Conservation (phyloP, 2,797 vertebrate genomes). For the Leucoraja ocellata region DNA sequence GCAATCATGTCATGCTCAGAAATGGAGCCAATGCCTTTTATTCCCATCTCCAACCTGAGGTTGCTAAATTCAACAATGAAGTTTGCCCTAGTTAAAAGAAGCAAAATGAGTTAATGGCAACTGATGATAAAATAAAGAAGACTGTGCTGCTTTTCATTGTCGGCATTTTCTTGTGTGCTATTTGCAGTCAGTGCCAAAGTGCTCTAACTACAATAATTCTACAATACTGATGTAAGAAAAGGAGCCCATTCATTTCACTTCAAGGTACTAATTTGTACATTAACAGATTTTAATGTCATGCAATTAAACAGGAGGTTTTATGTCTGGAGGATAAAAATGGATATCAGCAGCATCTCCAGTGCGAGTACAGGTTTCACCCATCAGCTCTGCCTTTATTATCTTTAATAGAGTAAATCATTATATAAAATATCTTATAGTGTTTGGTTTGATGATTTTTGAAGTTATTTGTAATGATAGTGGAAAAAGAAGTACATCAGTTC, state of each 20-base stretch:
- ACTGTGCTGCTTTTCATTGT: background rate
- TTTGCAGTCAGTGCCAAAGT: background rate
- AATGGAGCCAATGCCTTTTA: background rate
- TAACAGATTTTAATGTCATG: background rate
- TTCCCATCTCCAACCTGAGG: background rate
- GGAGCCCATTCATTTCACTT: background rate
- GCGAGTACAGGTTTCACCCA: background rate
- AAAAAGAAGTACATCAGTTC: background rate
- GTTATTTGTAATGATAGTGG: background rate
- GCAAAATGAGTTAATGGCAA: background rate
- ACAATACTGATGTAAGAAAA: background rate
- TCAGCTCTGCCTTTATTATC: background rate
- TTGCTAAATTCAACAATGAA: background rate
- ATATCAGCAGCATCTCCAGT: background rate
- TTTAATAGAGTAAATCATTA: background rate
- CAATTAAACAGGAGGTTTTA: background rate
- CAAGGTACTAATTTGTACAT: conserved; percentile 5
- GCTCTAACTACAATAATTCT: background rate
- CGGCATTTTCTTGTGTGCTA: background rate
- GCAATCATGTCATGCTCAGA: background rate
- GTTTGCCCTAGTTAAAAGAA: background rate
- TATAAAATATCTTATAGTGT: background rate
- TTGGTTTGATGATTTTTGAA: background rate
- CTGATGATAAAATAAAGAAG: background rate
- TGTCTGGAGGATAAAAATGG: background rate